Evolutionary conservation across 2,797 vertebrate species (phyloP), one percentile per base, ranked within the genome.

Genomic region (Echiichthys vipera): DNA sequence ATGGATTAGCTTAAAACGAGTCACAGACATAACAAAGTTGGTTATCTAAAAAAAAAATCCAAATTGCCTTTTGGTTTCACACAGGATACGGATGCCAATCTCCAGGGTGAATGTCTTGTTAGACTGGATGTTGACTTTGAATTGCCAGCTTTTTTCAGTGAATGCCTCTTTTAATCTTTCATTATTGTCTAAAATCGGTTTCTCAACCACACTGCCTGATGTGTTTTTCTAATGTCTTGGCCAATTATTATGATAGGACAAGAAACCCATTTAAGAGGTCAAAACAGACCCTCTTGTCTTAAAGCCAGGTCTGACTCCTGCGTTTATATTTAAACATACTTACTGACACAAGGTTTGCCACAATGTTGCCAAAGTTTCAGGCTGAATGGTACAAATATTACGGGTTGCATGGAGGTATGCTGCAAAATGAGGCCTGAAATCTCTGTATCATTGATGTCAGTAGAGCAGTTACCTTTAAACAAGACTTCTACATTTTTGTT

Each of bases 371-470:
- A 87, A 86, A 68, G 61, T 34, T 54, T 20, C 30, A 71, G 45
- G 53, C 68, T 69, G 58, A 80, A 61, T 27, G 32, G 58, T 78
- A 49, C 29, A 81, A 78, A 83, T 64, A 76, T 74, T 65, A 63
- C 27, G 3, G 7, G 29, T 42, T 70, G 27, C 30, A 53, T 69
- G 69, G 29, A 71, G 59, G 54, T 78, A 80, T 71, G 57, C 42
- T 59, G 32, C 22, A 32, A 18, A 12, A 25, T 30, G 24, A 78
- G 46, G 68, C 37, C 75, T 67, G 45, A 63, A 42, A 68, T 81
- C 39, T 20, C 20, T 4, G 40, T 37, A 36, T 67, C 25, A 68
- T 18, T 74, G 36, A 57, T 68, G 36, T 74, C 25, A 50, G 45
- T 18, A 17, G 18, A 61, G 24, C 14, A 36, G 37, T 32, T 55